Evolutionary conservation across 2,797 vertebrate species (phyloP), one percentile per base, ranked within the genome.

Genomic region (Aeoliscus strigatus): DNA sequence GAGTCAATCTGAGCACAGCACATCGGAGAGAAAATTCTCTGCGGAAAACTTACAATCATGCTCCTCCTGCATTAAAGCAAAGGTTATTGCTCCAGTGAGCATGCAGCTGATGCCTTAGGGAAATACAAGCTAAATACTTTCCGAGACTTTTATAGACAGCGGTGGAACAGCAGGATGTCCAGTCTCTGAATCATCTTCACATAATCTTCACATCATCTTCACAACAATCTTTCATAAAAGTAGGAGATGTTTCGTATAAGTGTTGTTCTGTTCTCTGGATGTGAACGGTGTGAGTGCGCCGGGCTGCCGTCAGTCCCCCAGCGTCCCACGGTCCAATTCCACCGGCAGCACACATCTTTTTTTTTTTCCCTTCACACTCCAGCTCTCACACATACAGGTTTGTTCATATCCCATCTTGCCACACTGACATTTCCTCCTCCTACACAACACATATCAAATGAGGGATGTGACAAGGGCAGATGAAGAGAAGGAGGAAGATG

Each of bases 391-490:
- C 66, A 66, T 69, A 56, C 62, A 60, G 65, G 65, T 75, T 79
- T 72, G 65, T 76, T 79, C 71, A 73, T 81, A 77, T 75, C 64
- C 73, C 66, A 77, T 82, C 71, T 64, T 63, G 56, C 66, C 67
- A 64, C 51, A 74, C 66, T 78, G 81, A 82, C 75, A 81, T 74
- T 45, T 61, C 64, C 70, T 73, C 79, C 79, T 68, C 77, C 79
- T 60, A 74, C 79, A 79, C 70, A 69, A 80, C 75, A 80, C 80
- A 73, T 73, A 81, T 73, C 73, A 82, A 77, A 77, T 72, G 89
- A 86, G 86, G 90, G 71, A 75, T 77, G 75, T 80, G 73, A 81
- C 70, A 77, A 69, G 71, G 73, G 66, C 70, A 77, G 78, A 80
- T 66, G 79, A 84, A 72, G 56, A 66, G 64, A 70, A 66, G 70